Evolutionary conservation across 2,888 invertebrate genomes (phyloP).

Genomic region (Spodoptera picta): DNA sequence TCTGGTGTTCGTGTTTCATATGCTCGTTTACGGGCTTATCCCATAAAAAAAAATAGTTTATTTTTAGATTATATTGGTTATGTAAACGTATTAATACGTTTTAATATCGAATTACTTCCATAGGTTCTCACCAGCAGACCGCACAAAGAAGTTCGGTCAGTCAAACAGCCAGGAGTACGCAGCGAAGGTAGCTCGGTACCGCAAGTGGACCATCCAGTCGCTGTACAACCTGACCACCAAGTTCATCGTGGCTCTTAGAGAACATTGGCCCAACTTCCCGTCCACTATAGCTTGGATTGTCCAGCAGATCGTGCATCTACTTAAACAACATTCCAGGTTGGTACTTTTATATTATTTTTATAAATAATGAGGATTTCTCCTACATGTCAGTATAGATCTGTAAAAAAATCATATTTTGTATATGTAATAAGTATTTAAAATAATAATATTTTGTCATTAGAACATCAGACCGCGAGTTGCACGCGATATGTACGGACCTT

Average conservation of each 20-base stretch:
- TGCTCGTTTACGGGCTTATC: no score
- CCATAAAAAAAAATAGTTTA: no score
- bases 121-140: slow-evolving; percentile 80
- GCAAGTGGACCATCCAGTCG: slow-evolving; percentile 93
- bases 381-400: no score
- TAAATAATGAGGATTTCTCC: no score
- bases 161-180: slow-evolving; percentile 92
- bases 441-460: slow-evolving; percentile 54
- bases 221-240: slow-evolving; percentile 93
- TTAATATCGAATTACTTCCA: not conserved
- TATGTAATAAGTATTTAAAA: no score
- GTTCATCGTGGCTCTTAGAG: slow-evolving; percentile 94
- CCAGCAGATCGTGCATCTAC: slow-evolving; percentile 92
- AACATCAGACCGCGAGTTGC: slow-evolving; percentile 82
- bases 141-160: slow-evolving; percentile 93
- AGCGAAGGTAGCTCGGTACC: slow-evolving; percentile 92
- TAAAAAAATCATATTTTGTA: no score
- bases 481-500: slow-evolving; percentile 96
- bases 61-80: no score
- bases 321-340: slow-evolving; percentile 83
- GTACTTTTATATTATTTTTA: no score
- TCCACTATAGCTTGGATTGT: slow-evolving; percentile 96
- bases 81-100: no score
- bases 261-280: slow-evolving; percentile 97
- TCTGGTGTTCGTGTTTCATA: no score